A percentile compares a stretch with the other conserved stretches of the same genome.
Conservation (phyloP, 2,113 vertebrate genomes). For the Archilochus colubris region DNA sequence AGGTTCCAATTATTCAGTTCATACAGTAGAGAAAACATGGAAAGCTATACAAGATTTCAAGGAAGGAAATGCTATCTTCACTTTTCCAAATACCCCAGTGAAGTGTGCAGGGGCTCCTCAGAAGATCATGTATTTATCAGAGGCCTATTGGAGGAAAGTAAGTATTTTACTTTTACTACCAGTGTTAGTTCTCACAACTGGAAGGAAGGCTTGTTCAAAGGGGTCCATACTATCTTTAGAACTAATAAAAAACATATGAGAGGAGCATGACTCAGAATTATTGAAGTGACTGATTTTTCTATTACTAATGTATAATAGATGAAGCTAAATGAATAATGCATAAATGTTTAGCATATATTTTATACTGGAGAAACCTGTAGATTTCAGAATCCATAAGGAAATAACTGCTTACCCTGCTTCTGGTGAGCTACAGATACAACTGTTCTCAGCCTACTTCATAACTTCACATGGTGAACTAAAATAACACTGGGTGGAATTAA, state of each 20-base stretch:
- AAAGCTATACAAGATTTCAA: constrained; percentile 89
- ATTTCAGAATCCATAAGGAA: background rate
- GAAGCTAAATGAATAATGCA: background rate
- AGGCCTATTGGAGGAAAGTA: constrained; percentile 92
- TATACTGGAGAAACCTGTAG: background rate
- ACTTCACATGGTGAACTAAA: background rate
- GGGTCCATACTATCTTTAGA: background rate
- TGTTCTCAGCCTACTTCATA: background rate
- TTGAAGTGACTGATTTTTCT: background rate
- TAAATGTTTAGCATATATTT: background rate
- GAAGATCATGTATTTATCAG: constrained; percentile 98
- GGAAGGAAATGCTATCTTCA: constrained; percentile 93
- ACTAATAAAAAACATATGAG: background rate
- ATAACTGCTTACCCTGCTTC: background rate
- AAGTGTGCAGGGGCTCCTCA: constrained; percentile 97
- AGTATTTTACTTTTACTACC: background rate
- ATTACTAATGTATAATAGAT: background rate
- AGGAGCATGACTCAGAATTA: background rate
- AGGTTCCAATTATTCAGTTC: constrained; percentile 93
- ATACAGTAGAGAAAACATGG: constrained; percentile 96
- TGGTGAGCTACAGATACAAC: background rate
- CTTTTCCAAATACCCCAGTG: constrained; percentile 91
- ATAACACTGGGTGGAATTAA: rapidly evolving
- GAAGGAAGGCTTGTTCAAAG: background rate
- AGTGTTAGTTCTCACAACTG: background rate